These are phyloP conservation scores for Ibycter americanus DNA, from an alignment of 2,797 vertebrate genomes.

Conservation along the genomic window DNA sequence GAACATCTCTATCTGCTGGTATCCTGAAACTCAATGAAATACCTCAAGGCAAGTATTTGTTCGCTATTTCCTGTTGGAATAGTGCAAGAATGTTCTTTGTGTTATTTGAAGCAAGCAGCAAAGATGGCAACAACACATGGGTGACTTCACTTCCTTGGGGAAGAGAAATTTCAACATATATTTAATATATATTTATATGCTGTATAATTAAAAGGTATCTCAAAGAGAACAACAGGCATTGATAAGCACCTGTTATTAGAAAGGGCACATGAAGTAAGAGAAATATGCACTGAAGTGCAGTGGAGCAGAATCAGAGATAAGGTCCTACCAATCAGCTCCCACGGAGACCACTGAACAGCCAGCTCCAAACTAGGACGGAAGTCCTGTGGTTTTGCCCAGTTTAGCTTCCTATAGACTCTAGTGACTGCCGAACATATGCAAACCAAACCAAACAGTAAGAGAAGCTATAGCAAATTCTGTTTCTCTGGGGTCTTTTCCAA, in stretches of 20 bases:
- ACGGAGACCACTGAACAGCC: background rate
- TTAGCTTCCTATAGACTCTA: background rate
- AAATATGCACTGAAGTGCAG: background rate
- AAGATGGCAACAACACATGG: slow-evolving; percentile 12
- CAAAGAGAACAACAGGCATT: background rate
- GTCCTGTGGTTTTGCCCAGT: background rate
- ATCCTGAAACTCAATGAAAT: slow-evolving; percentile 53
- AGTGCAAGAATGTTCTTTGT: slow-evolving; percentile 48
- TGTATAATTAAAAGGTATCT: background rate
- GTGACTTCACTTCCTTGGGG: slow-evolving; percentile 5
- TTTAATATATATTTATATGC: background rate
- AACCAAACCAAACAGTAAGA: background rate
- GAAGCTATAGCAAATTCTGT: background rate
- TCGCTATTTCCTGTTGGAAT: slow-evolving; percentile 56
- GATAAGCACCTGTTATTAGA: background rate
- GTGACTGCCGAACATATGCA: background rate
- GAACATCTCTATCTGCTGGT: slow-evolving; percentile 13
- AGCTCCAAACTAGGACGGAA: background rate
- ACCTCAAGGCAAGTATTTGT: slow-evolving; percentile 53
- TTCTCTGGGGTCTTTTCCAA: background rate
- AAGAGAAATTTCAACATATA: background rate
- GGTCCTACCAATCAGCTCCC: background rate
- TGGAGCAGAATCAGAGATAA: background rate
- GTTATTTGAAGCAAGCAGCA: slow-evolving; percentile 36
- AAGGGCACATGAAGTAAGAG: background rate